A percentile compares a stretch with the other conserved stretches of the same genome.
These are phyloP conservation scores for Atherinosoma microstoma DNA, from an alignment of 2,797 vertebrate species.

Conservation along the genomic window DNA sequence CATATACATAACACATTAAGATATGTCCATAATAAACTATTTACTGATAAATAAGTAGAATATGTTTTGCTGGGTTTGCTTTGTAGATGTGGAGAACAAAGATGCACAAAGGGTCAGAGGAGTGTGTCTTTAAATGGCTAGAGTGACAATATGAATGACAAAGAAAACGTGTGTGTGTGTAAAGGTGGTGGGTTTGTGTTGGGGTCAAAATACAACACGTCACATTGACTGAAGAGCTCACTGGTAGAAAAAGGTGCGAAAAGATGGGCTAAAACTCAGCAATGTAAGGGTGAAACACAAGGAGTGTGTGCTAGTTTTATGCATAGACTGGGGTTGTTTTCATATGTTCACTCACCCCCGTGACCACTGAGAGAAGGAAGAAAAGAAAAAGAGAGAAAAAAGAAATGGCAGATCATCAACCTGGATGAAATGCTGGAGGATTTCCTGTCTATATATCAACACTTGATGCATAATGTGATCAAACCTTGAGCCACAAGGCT, in stretches of 20 bases:
- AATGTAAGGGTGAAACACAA: slow-evolving; percentile 42
- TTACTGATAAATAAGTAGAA: slow-evolving; percentile 63
- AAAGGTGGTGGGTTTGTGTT: slow-evolving; percentile 17
- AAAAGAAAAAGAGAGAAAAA: slow-evolving; percentile 31
- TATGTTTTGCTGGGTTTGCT: slow-evolving; percentile 46
- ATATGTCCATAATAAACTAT: slow-evolving; percentile 76
- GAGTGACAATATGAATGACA: slow-evolving; percentile 23
- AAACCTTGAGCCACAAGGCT: slow-evolving; percentile 5
- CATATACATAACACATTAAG: slow-evolving; percentile 75
- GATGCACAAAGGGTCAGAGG: slow-evolving; percentile 45
- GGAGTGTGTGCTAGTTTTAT: slow-evolving; percentile 58
- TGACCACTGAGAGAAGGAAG: slow-evolving; percentile 73
- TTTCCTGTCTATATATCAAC: slow-evolving; percentile 6
- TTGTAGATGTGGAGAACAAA: slow-evolving; percentile 51
- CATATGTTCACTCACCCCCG: slow-evolving; percentile 74
- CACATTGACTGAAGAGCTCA: slow-evolving; percentile 54
- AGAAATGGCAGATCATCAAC: slow-evolving; percentile 43
- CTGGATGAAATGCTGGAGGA: slow-evolving; percentile 9
- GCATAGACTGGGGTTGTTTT: slow-evolving; percentile 71
- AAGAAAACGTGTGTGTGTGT: slow-evolving; percentile 29
- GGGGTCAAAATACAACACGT: slow-evolving; percentile 61
- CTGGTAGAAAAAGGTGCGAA: slow-evolving; percentile 13
- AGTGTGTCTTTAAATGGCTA: slow-evolving; percentile 17
- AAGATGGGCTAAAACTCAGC: slow-evolving; percentile 23
- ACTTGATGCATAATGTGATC: slow-evolving; percentile 11